Evolutionary conservation across 2,797 vertebrate genomes (phyloP).

Genomic region (Sebastes alutus): DNA sequence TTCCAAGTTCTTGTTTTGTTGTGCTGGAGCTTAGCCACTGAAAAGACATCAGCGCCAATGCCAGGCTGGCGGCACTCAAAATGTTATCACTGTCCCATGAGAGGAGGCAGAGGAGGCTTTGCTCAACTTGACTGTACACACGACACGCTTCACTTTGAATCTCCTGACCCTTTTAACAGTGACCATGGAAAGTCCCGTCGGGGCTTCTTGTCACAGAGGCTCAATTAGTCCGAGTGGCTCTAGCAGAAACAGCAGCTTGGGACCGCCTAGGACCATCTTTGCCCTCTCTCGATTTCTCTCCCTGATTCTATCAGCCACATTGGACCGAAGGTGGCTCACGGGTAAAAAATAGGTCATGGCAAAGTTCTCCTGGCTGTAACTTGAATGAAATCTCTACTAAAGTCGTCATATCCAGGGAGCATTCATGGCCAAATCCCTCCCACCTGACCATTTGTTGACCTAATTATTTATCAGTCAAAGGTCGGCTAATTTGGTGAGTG

Average conservation of each 20-base stretch:
- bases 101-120: constrained; percentile 16
- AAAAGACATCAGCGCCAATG: background rate
- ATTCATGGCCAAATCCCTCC: background rate
- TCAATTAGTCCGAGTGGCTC: constrained; percentile 65
- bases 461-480: constrained; percentile 10
- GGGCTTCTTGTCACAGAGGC: constrained; percentile 62
- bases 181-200: constrained; percentile 40
- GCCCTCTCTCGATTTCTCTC: constrained; percentile 21
- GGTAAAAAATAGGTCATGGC: constrained; percentile 12
- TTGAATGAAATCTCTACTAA: background rate
- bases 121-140: constrained; percentile 25
- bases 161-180: constrained; percentile 64
- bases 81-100: constrained; percentile 52
- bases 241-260: constrained; percentile 48
- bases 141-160: constrained; percentile 63
- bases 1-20: background rate
- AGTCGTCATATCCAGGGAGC: background rate
- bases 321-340: constrained; percentile 7
- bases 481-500: constrained; percentile 4
- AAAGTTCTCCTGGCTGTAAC: background rate
- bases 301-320: constrained; percentile 7
- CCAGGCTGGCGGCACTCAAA: constrained; percentile 13
- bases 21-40: background rate
- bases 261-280: constrained; percentile 27
- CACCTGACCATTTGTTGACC: constrained; percentile 17